These are phyloP conservation scores for Bagarius yarrelli DNA, from an alignment of 2,113 vertebrate genomes.

Conservation along the genomic window DNA sequence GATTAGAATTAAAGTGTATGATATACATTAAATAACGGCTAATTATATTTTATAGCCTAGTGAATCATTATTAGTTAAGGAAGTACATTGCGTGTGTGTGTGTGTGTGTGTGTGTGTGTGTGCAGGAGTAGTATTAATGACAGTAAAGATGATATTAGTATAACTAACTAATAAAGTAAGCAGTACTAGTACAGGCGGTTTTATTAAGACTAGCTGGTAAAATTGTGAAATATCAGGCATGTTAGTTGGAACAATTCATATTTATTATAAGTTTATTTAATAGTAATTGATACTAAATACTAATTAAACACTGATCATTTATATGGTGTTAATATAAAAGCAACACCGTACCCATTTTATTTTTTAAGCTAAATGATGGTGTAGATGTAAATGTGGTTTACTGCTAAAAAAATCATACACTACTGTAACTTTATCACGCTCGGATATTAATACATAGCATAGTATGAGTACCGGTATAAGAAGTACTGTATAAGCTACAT, in stretches of 20 bases:
- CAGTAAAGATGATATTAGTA: background rate
- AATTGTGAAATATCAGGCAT: background rate
- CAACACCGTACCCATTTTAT: no score
- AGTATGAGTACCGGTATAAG: background rate
- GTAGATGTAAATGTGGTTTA: background rate
- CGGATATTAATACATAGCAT: background rate
- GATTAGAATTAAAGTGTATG: no score
- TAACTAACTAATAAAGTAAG: background rate
- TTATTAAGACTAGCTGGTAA: background rate
- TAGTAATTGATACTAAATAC: background rate
- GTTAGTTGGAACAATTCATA: no score
- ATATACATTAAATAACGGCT: no score
- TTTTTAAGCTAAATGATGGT: no score
- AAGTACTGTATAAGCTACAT: no score
- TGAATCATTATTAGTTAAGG: background rate
- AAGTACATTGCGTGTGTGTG: background rate
- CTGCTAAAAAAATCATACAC: background rate
- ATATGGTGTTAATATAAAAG: no score
- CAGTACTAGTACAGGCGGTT: background rate
- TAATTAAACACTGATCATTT: background rate
- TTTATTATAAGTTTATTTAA: no score
- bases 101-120: background rate
- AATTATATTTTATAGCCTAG: no score
- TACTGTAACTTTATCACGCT: background rate
- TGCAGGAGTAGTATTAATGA: background rate